A percentile compares a stretch with the other conserved stretches of the same genome.
Conservation (phyloP, 2,888 invertebrate genomes). For the Byasa hedistus region DNA sequence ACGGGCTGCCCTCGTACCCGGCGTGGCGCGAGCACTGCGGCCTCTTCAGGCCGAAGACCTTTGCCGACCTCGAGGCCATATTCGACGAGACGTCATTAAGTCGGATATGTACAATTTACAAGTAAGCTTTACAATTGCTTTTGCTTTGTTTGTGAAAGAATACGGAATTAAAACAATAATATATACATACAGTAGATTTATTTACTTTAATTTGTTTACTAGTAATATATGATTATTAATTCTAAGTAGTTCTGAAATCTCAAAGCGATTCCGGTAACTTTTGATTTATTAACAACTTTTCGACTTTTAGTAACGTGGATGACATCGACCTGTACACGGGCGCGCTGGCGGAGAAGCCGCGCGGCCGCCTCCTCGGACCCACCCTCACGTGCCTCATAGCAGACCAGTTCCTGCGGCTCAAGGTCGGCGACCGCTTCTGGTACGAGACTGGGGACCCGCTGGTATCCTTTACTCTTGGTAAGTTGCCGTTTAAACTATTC, state of each 20-base stretch:
- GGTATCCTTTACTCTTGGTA: conserved; percentile 84
- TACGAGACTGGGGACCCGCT: conserved; percentile 86
- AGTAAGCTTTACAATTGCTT: conserved; percentile 16
- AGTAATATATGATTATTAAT: too few species aligned
- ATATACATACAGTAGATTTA: too few species aligned
- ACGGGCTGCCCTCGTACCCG: conserved; percentile 89
- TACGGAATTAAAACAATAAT: too few species aligned
- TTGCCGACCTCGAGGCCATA: conserved; percentile 82
- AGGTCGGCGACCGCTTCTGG: conserved; percentile 92
- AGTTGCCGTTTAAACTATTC: conserved; percentile 32
- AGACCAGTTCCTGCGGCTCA: conserved; percentile 90
- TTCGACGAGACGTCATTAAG: conserved; percentile 83
- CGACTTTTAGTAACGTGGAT: conserved; percentile 77
- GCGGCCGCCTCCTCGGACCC: conserved; percentile 88
- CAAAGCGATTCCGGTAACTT: too few species aligned
- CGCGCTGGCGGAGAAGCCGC: conserved; percentile 89
- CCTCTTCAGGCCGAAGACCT: conserved; percentile 80
- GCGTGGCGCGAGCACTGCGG: conserved; percentile 89
- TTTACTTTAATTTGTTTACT: too few species aligned
- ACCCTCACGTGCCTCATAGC: conserved; percentile 91
- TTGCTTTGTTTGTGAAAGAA: too few species aligned
- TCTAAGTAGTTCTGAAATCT: too few species aligned
- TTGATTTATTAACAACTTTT: too few species aligned
- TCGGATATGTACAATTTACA: conserved; percentile 83
- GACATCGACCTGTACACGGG: conserved; percentile 95